phyloP scores from a whole-genome alignment of 2,888 invertebrate genomes.

The Pollenia angustigena region DNA sequence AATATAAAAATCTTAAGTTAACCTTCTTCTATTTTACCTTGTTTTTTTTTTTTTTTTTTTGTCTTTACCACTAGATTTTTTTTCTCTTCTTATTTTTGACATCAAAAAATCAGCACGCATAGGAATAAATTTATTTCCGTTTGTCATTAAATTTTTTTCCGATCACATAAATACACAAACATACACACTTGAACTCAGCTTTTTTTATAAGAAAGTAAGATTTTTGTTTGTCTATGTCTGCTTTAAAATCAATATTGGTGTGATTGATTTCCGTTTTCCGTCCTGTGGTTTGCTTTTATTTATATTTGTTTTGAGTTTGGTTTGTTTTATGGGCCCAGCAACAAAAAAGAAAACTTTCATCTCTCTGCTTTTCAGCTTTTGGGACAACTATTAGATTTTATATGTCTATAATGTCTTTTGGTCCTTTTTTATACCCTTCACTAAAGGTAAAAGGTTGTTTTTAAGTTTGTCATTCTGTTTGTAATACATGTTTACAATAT shows the following conservation, averaged over 20 bases:
- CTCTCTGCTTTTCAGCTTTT: slow-evolving; percentile 11
- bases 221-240: slow-evolving; percentile 49
- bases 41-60: slow-evolving; percentile 17
- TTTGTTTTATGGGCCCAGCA: slow-evolving; percentile 12
- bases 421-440: not conserved
- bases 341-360: not conserved
- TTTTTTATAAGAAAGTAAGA: slow-evolving; percentile 11
- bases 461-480: too few relatives aligned
- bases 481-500: too few relatives aligned
- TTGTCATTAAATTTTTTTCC: slow-evolving; percentile 83
- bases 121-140: slow-evolving; percentile 81
- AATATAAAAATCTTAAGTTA: slow-evolving; percentile 4
- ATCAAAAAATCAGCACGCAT: slow-evolving; percentile 76
- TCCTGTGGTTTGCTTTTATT: slow-evolving; percentile 49
- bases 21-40: slow-evolving; percentile 33
- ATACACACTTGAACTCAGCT: not conserved
- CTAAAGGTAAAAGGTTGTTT: too few relatives aligned
- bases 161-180: slow-evolving; percentile 74
- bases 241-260: slow-evolving; percentile 67
- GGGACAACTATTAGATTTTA: slow-evolving; percentile 41
- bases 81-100: slow-evolving; percentile 76
- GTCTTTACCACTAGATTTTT: slow-evolving; percentile 79
- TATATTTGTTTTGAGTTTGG: slow-evolving; percentile 39
- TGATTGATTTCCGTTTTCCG: slow-evolving; percentile 70
- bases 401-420: slow-evolving; percentile 27